phyloP scores from a whole-genome alignment of 2,797 vertebrate genomes.

The Gorsachius magnificus region DNA sequence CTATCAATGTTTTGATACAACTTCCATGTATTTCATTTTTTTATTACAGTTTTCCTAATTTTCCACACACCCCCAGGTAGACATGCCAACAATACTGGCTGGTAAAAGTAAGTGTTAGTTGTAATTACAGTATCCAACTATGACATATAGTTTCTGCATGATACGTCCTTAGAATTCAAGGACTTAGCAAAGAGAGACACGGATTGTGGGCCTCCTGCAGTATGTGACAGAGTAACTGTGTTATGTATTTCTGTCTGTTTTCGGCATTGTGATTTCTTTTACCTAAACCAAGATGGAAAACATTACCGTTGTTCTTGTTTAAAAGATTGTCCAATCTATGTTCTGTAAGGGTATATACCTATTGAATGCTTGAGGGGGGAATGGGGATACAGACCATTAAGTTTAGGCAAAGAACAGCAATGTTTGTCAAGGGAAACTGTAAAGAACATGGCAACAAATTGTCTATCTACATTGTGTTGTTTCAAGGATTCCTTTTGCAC shows the following conservation, averaged over 20 bases:
- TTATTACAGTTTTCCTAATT: background rate
- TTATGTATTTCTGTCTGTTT: background rate
- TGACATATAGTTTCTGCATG: background rate
- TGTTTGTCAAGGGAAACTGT: background rate
- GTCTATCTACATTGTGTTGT: background rate
- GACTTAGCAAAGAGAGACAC: background rate
- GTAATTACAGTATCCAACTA: background rate
- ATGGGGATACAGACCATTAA: background rate
- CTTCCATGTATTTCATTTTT: background rate
- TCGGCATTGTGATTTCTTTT: background rate
- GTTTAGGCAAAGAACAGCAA: background rate
- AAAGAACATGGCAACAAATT: background rate
- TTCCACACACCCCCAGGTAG: fast-evolving
- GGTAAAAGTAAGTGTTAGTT: background rate
- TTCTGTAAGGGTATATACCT: background rate
- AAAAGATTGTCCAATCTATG: background rate
- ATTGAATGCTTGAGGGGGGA: background rate
- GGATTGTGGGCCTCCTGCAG: background rate
- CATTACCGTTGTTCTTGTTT: background rate
- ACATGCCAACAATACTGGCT: background rate
- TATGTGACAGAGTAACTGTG: background rate
- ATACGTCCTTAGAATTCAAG: background rate
- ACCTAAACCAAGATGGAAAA: background rate
- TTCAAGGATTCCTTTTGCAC: background rate
- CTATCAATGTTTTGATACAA: background rate